Evolutionary conservation across 1,140 invertebrate species (phyloP), one percentile per base, ranked within the genome.

Genomic region (Dendrolimus punctatus): DNA sequence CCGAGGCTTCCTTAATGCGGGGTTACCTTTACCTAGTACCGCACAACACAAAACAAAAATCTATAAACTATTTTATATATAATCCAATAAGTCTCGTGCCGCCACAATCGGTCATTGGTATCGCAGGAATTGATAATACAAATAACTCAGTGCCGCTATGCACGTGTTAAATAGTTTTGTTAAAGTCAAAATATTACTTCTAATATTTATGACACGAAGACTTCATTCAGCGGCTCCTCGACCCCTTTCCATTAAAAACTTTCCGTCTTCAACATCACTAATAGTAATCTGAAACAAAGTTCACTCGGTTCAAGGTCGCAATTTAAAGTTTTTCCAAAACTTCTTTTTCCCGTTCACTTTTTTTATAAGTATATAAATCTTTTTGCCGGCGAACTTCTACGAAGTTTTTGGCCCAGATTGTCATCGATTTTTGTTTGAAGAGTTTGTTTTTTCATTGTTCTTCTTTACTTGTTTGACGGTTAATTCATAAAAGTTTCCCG

Each of bases 311-410:
- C 87, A 87, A 88, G 87, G 87, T 87, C 84, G 84, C 87, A 88
- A 87, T 88, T 88, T 88, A 88, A 88, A 87, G 85, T 88, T 88
- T 87, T 85, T 84, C 79, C 70, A 80, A 86, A 86, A 85, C 66
- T 83, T 86, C 75, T 66, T 72, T 23, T 83, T 79, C 70, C 68
- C 78, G 71, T 73, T 77, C 78, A 81, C 73, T 81, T 84, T 85
- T 23, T 85, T 86, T 84, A 81, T 84, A 86, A 81, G 83, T 86
- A 78, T 86, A 86, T 86, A 86, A 86, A 86, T 86, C 83, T 86
- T 86, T 85, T 86, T 84, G 80, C 70, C 78, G 78, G 76, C 80
- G 64, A 81, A 83, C 67, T 86, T 86, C 67, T 65, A 71, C 68
- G 55, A 86, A 86, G 80, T 86, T 85, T 86, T 86, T 86, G 83